Evolutionary conservation across 2,113 vertebrate species (phyloP).

Genomic region (Apaloderma vittatum): DNA sequence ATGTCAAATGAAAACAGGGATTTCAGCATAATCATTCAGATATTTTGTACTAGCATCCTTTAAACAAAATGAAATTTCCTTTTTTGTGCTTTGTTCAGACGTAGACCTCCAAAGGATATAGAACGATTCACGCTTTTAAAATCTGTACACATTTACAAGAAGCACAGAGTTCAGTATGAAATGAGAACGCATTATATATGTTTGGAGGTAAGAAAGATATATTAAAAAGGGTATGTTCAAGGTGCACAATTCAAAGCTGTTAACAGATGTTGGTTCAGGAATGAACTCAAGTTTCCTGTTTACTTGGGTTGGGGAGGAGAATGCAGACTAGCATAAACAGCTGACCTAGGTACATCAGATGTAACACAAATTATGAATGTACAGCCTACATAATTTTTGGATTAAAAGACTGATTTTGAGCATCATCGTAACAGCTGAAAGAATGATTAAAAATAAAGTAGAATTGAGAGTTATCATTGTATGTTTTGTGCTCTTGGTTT

Average conservation of each 20-base stretch:
- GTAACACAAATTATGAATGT: background rate
- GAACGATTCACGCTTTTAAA: conserved; percentile 92
- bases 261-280: background rate
- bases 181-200: conserved; percentile 92
- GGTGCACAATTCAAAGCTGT: background rate
- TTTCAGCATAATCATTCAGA: background rate
- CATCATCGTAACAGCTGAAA: background rate
- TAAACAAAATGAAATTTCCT: background rate
- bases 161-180: conserved; percentile 98
- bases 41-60: background rate
- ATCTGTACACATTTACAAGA: conserved; percentile 97
- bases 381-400: background rate
- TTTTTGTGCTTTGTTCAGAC: conserved; percentile 73
- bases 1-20: background rate
- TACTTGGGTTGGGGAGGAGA: background rate
- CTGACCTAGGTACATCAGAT: background rate
- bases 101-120: conserved; percentile 84
- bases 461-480: background rate
- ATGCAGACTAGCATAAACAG: background rate
- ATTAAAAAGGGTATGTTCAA: background rate
- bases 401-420: background rate
- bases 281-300: background rate
- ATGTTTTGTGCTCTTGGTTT: background rate
- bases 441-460: background rate
- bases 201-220: conserved; percentile 85